These are phyloP conservation scores for Smutsia temminckii DNA, from an alignment of 2,797 vertebrate species.

Conservation along the genomic window DNA sequence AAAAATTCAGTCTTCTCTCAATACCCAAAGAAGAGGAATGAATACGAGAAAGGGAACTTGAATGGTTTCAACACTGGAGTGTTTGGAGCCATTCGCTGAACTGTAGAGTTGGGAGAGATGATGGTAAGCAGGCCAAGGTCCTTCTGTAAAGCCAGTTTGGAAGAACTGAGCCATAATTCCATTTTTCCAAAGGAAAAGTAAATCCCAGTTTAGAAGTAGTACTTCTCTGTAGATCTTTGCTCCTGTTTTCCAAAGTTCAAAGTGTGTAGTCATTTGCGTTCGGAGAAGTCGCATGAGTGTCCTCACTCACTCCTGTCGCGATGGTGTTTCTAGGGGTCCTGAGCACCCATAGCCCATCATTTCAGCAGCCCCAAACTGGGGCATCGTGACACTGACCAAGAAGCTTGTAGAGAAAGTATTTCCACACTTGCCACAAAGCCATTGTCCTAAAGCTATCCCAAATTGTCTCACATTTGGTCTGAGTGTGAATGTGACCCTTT, in stretches of 20 bases:
- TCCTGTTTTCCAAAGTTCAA: neutral
- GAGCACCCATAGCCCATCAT: neutral
- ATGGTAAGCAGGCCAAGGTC: neutral
- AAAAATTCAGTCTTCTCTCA: conserved; percentile 29
- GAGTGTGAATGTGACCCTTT: neutral
- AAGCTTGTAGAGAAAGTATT: neutral
- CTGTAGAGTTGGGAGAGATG: neutral
- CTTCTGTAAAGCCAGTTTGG: conserved; percentile 10
- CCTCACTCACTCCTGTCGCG: neutral
- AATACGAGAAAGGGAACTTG: neutral
- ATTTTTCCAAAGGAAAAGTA: conserved; percentile 24
- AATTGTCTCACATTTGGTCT: neutral
- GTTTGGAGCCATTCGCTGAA: neutral
- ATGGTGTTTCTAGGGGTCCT: neutral
- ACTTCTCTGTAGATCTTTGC: neutral
- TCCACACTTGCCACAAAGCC: neutral
- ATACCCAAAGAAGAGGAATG: neutral
- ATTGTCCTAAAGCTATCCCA: neutral
- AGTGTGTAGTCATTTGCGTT: neutral
- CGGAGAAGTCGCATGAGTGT: neutral
- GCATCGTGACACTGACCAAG: neutral
- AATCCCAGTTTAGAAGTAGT: neutral
- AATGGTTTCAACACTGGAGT: neutral
- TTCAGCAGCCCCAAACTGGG: neutral
- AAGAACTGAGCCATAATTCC: neutral